Evolutionary conservation across 2,797 vertebrate genomes (phyloP), one percentile per base, ranked within the genome.

Genomic region (Echeneis naucrates): DNA sequence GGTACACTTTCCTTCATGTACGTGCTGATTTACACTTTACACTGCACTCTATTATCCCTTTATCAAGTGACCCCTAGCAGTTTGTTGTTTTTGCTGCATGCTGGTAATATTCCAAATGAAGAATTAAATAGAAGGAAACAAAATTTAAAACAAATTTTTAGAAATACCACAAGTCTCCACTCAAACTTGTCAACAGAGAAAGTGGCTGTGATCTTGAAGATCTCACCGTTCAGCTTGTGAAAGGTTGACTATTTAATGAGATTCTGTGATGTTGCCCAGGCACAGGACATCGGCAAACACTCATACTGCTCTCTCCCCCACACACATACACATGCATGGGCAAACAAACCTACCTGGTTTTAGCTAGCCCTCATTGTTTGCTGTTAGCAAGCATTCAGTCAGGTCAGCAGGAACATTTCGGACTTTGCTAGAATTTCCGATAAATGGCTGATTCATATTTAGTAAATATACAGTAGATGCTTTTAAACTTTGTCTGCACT

Each of bases 171-270:
- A 51, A 50, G 35, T 55, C 57, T 32, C 62, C 47, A 74, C 67
- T 80, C 23, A 10, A 60, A 71, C 64, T 69, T 6, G 72, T 64
- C 21, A 56, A 81, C 86, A 56, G 86, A 83, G 71, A 84, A 86
- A 87, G 73, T 83, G 75, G 78, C 74, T 72, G 80, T 85, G 82
- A 82, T 90, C 88, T 92, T 92, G 89, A 92, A 89, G 86, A 80
- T 88, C 72, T 92, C 91, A 86, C 82, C 78, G 79, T 83, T 92
- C 91, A 91, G 91, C 82, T 89, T 85, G 88, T 92, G 90, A 92
- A 93, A 92, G 91, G 86, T 83, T 92, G 84, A 91, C 81, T 73
- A 58, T 89, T 92, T 92, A 92, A 92, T 91, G 90, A 84, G 87
- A 91, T 84, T 82, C 78, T 82, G 81, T 93, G 91, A 93, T 77